Base-by-base conservation (phyloP, 2,797 vertebrate species). In the Etheostoma nigrum region DNA sequence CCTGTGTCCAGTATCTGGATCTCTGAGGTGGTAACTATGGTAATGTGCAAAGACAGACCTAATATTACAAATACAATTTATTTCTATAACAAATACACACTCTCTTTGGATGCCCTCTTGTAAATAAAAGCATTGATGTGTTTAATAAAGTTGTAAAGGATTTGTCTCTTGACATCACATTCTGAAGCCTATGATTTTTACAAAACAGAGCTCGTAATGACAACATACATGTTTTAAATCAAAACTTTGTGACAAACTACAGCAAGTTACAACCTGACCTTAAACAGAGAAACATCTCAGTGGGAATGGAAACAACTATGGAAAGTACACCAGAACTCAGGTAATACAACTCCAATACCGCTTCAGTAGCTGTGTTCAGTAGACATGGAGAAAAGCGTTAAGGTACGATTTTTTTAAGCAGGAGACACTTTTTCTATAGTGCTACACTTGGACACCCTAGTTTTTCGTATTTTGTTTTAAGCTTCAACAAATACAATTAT, bases 401-500 rank as follows among this genome's bases (percentile, higher is more conserved):
- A 42, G 21, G 36, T 53, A 42, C 25, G 21, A 25, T 18, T 53
- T 44, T 44, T 42, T 15, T 19, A 16, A 18, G 1, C 48, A 1
- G 52, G 23, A 15, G 4, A 33, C 16, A 19, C 16, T 55, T 49
- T 52, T 9, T 12, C 11, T 5, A 30, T 30, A 21, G 48, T 12
- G 33, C 33, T 10, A 52, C 23, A 30, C 27, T 10, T 21, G 1
- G 44, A 33, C 27, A 51, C 13, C 4, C 0, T 15, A 63, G 45
- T 52, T 54, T 54, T 19, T 19, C 3, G 11, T 2, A 2, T 54
- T 67, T 45, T 40, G 14, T 67, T 1, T 54, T 1, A 54, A 54
- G n/a, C 14, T 23, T 66, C n/a, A 40, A 65, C 61, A 65, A 65
- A 65, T 36, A n/a, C 1, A 62, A 11, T 27, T 4, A 64, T n/a